Percentiles rank a stretch among this genome's conserved stretches.
These are phyloP conservation scores for Microplitis manilae DNA, from an alignment of 2,888 invertebrate genomes.

Conservation along the genomic window DNA sequence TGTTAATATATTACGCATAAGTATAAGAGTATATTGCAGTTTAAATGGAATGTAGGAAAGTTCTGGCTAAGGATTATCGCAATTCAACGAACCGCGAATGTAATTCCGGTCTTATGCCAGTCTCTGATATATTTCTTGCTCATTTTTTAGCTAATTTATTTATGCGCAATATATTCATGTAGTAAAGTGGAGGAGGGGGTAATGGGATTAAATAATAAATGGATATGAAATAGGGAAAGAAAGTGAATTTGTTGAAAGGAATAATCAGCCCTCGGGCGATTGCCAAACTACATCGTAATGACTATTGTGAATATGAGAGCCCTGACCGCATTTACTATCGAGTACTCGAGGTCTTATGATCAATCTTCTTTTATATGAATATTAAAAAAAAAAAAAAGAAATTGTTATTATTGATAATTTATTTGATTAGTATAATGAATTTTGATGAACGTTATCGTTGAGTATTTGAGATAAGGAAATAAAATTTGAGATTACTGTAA, in stretches of 20 bases:
- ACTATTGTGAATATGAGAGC: slow-evolving; percentile 20
- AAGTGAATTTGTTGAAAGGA: background rate
- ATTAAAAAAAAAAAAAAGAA: background rate
- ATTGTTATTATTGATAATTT: background rate
- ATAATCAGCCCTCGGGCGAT: slow-evolving; percentile 8
- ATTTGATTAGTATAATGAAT: no score
- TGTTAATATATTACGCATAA: background rate
- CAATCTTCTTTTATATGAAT: background rate
- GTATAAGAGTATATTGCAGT: background rate
- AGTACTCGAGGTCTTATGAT: background rate
- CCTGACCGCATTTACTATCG: slow-evolving; percentile 30
- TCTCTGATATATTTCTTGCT: background rate
- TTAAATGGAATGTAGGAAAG: background rate
- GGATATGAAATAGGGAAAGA: background rate
- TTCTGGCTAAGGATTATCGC: background rate
- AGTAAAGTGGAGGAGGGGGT: background rate
- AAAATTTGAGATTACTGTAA: no score
- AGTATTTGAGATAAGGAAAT: no score
- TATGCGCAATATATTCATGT: background rate
- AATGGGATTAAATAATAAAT: background rate
- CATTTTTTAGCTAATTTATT: background rate
- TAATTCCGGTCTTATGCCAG: slow-evolving; percentile 1
- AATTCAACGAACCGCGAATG: background rate
- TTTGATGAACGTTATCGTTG: no score
- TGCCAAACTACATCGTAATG: slow-evolving; percentile 23